A percentile compares a stretch with the other conserved stretches of the same genome.
Conservation (phyloP, 2,113 vertebrate species). For the Urocynchramus pylzowi region DNA sequence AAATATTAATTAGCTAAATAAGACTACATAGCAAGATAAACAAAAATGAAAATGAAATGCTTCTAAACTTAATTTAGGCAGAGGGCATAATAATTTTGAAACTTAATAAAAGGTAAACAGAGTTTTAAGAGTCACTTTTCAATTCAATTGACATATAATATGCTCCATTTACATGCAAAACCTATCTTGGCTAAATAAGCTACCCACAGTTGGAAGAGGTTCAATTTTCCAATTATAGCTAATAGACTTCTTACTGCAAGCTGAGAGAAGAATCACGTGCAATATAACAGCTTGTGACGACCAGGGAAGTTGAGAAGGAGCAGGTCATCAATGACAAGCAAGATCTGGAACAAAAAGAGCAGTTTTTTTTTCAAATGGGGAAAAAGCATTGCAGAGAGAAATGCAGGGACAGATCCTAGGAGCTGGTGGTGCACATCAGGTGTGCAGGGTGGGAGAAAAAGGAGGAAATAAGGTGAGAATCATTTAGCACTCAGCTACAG, state of each 20-base stretch:
- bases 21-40: not conserved
- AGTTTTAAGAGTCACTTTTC: constrained; percentile 26
- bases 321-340: not conserved
- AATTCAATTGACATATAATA: not conserved
- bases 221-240: constrained; percentile 12
- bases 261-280: not conserved
- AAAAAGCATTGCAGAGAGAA: not conserved
- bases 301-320: not conserved
- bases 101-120: not conserved
- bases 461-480: not conserved
- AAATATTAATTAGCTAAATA: not conserved
- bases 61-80: constrained; percentile 18
- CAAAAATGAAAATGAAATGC: constrained; percentile 9
- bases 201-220: not conserved
- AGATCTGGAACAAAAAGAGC: not conserved
- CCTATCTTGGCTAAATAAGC: not conserved
- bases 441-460: not conserved
- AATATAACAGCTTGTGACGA: not conserved
- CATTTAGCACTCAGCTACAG: not conserved
- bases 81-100: not conserved
- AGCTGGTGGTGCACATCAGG: not conserved
- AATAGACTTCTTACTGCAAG: not conserved
- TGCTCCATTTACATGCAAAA: constrained; percentile 8
- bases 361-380: not conserved
- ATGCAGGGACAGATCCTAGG: not conserved